Conservation (phyloP, 1,140 invertebrate species). For the Scaptomyza graminum region DNA sequence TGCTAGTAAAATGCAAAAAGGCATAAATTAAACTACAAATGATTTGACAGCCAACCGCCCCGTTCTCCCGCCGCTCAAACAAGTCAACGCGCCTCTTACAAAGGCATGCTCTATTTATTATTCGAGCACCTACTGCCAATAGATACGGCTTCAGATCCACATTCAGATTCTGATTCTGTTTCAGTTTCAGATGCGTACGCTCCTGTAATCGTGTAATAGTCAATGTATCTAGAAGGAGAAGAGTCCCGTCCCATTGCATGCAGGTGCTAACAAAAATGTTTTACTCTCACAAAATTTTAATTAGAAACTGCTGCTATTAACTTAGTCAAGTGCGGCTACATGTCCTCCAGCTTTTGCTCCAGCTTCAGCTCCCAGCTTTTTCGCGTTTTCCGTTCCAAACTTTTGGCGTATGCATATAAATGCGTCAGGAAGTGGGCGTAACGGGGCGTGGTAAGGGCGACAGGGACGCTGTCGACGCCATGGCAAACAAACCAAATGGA, state of each 20-base stretch:
- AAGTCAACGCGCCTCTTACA: background rate
- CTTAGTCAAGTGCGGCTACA: conserved; percentile 62
- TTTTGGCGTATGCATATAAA: conserved; percentile 72
- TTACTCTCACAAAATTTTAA: conserved; percentile 67
- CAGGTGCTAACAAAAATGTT: conserved; percentile 49
- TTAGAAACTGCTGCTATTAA: conserved; percentile 78
- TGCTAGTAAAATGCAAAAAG: conserved; percentile 52
- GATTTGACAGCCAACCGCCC: conserved; percentile 56
- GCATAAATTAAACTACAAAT: conserved; percentile 74
- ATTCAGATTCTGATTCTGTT: background rate
- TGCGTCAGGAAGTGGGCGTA: conserved; percentile 14
- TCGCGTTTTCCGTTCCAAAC: conserved; percentile 33
- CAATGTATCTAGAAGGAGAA: background rate
- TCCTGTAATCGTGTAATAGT: background rate
- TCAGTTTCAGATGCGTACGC: background rate
- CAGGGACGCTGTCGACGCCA: conserved; percentile 38
- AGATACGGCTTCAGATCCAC: conserved; percentile 17
- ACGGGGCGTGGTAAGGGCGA: conserved; percentile 1
- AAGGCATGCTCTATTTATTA: conserved; percentile 68
- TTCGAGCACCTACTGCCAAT: conserved; percentile 72
- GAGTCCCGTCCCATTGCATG: background rate
- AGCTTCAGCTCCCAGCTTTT: conserved; percentile 15
- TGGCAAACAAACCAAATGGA: conserved; percentile 59
- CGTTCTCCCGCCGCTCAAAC: background rate
- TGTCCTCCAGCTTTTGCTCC: conserved; percentile 8